Evolutionary conservation across 2,888 invertebrate species (phyloP), one percentile per base, ranked within the genome.

Genomic region (Hedya salicella): DNA sequence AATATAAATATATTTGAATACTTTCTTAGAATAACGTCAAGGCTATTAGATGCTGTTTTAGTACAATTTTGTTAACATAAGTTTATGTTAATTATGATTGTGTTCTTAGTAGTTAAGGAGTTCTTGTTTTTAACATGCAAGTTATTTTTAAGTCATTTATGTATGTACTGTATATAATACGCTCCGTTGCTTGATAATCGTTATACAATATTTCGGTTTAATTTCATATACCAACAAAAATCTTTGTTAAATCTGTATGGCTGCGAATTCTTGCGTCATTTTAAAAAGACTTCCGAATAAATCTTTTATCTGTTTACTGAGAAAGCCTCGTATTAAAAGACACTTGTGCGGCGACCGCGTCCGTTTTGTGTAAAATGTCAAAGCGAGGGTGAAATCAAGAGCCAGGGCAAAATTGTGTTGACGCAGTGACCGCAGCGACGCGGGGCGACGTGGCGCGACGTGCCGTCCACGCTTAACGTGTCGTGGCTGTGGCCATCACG

Each of bases 281-380:
- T 9, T 19, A 17, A 52, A 49, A 25, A 61, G 11, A 14, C n/a
- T 32, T 32, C 19, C 42, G 30, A 32, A 32, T 36, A 39, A 53
- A 54, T 11, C 14, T 36, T 25, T 44, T 32, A 44, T 32, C 13
- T 54, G 25, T 16, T 60, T 66, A 60, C 17, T 42, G 6, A 40
- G 25, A 65, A 46, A 40, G 39, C 50, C 19, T 16, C 52, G 30
- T 66, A 75, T 75, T 82, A 82, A 81, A 85, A 82, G 82, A 80
- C 75, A 75, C 76, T 79, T 85, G 85, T 80, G 80, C 83, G 78
- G 78, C 80, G 85, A 85, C 82, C 85, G 86, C 79, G 80, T 83
- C 79, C 74, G 80, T 86, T 86, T 86, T 82, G 82, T 83, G 81
- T 80, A 78, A 87, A 91, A 90, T 89, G 89, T 90, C 89, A 89